phyloP scores from a whole-genome alignment of 1,140 invertebrate genomes.

The Heterodera schachtii region DNA sequence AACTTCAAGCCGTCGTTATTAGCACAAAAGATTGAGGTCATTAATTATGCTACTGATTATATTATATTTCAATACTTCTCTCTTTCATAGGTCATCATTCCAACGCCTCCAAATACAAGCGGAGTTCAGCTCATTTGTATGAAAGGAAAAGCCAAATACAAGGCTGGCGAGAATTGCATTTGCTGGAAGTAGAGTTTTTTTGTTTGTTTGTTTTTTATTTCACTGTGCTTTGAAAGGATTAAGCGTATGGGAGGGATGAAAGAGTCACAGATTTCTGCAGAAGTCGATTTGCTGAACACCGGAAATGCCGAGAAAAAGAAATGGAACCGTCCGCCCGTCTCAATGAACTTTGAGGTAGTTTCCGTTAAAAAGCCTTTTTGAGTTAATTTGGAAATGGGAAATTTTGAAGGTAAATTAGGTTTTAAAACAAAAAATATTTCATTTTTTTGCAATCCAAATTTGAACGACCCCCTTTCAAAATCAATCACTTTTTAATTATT shows the following conservation, averaged over 20 bases:
- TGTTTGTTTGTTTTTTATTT: slow-evolving; percentile 15
- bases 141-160: slow-evolving; percentile 99
- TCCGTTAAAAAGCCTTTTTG: neutral
- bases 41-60: neutral
- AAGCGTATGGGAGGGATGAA: slow-evolving; percentile 99
- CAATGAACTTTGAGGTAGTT: slow-evolving; percentile 97
- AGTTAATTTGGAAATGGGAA: too few relatives aligned
- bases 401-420: too few relatives aligned
- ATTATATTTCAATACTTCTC: neutral
- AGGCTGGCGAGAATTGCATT: slow-evolving; percentile 98
- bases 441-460: too few relatives aligned
- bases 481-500: too few relatives aligned
- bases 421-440: too few relatives aligned
- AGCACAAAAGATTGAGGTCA: slow-evolving; percentile 96
- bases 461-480: too few relatives aligned
- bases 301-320: slow-evolving; percentile 91
- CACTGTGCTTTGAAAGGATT: slow-evolving; percentile 73
- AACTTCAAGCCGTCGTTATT: slow-evolving; percentile 97
- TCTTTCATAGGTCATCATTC: slow-evolving; percentile 74
- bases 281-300: slow-evolving; percentile 97
- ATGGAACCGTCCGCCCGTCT: slow-evolving; percentile 99
- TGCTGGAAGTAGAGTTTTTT: slow-evolving; percentile 87
- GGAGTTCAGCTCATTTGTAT: slow-evolving; percentile 97
- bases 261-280: slow-evolving; percentile 97
- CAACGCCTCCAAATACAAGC: slow-evolving; percentile 96